Evolutionary conservation across 2,888 invertebrate genomes (phyloP).

Genomic region (Gnatocerus cornutus): DNA sequence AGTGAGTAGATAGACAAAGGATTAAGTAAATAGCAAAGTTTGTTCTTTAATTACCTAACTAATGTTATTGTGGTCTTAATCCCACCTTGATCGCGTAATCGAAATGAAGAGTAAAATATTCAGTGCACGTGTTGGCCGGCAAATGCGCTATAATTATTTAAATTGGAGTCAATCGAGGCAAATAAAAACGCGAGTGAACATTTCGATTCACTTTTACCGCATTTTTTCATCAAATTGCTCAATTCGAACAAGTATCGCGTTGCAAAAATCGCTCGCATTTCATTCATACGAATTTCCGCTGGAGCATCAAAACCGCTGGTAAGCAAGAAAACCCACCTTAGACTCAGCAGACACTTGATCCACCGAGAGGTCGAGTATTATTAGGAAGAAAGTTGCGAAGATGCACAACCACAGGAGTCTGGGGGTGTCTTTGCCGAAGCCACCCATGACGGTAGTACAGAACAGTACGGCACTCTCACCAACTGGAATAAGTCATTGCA

Average conservation of each 20-base stretch:
- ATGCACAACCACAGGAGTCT: constrained; percentile 56
- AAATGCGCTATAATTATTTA: constrained; percentile 9
- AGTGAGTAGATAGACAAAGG: background rate
- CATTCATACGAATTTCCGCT: constrained; percentile 37
- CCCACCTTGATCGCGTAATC: too few relatives aligned
- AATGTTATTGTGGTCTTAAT: too few relatives aligned
- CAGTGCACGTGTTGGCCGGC: constrained; percentile 14
- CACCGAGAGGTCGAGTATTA: constrained; percentile 48
- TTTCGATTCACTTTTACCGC: background rate
- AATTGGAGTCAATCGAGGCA: background rate
- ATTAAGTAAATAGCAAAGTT: background rate
- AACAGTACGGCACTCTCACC: constrained; percentile 44
- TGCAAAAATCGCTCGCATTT: constrained; percentile 9
- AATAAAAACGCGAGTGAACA: background rate
- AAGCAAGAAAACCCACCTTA: constrained; percentile 47
- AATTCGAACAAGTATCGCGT: background rate
- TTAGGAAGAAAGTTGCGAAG: constrained; percentile 52
- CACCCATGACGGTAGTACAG: constrained; percentile 52
- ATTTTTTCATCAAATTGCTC: constrained; percentile 1
- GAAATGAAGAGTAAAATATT: constrained; percentile 6
- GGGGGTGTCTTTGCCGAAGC: constrained; percentile 52
- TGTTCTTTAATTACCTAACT: background rate
- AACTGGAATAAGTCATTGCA: constrained; percentile 49
- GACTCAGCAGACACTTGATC: constrained; percentile 58
- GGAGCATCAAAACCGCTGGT: constrained; percentile 16